Percentiles rank a stretch among this genome's conserved stretches.
phyloP scores from a whole-genome alignment of 2,113 vertebrate species.

The Chaenocephalus aceratus region DNA sequence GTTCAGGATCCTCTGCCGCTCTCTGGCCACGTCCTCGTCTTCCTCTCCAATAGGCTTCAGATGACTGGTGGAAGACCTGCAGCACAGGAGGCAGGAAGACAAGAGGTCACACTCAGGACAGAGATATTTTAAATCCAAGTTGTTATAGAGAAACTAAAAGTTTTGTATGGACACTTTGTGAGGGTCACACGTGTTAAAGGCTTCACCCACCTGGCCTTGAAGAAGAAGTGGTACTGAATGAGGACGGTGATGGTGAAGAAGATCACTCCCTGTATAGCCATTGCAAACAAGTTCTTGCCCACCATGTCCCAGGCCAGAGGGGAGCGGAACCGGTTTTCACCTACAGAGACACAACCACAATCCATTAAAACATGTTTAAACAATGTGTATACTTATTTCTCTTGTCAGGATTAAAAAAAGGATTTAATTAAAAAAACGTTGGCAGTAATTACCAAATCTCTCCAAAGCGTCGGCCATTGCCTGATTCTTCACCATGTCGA shows the following conservation, averaged over 20 bases:
- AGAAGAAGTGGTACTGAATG: constrained; percentile 97
- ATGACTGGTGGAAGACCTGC: constrained; percentile 88
- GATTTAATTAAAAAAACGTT: not conserved
- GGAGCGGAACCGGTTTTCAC: constrained; percentile 95
- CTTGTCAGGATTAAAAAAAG: constrained; percentile 2
- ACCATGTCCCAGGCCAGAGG: constrained; percentile 98
- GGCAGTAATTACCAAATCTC: constrained; percentile 90
- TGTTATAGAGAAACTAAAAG: not conserved
- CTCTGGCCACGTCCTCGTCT: constrained; percentile 96
- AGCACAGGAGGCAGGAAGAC: not conserved
- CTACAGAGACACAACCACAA: constrained; percentile 74
- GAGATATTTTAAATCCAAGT: not conserved
- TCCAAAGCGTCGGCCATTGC: constrained; percentile 98
- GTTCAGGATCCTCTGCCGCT: constrained; percentile 94
- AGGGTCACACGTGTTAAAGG: too few relatives aligned
- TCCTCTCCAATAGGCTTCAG: constrained; percentile 93
- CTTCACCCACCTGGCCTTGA: constrained; percentile 90
- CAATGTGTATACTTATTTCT: not conserved
- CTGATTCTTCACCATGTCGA: constrained; percentile 99
- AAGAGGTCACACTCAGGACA: constrained; percentile 9
- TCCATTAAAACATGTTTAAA: not conserved
- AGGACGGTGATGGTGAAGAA: constrained; percentile 96
- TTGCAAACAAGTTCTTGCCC: constrained; percentile 97
- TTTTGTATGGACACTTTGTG: not conserved
- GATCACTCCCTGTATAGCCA: constrained; percentile 94